Evolutionary conservation across 2,113 vertebrate genomes (phyloP), one percentile per base, ranked within the genome.

Genomic region (Burhinus oedicnemus): DNA sequence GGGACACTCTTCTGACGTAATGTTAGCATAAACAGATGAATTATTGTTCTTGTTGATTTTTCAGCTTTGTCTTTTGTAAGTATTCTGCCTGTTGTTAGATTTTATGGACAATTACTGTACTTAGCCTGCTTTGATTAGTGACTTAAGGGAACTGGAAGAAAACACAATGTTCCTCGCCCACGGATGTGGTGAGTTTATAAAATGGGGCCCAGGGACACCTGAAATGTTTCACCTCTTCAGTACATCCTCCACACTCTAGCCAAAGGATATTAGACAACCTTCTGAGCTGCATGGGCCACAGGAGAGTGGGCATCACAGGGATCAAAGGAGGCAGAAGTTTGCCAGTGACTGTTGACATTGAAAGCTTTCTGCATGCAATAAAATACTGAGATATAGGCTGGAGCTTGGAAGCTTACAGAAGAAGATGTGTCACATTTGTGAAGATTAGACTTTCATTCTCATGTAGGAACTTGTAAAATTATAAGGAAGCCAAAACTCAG

Each of bases 131-230:
- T 82, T 45, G 19, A 40, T 54, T 57, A 65, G 17, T 19, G 23
- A 4, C 17, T 60, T 69, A 62, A 75, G 47, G 9, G 15, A 88
- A 60, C 12, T 75, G n/a, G 17, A 79, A 83, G 20, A 72, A 17
- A 76, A 6, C 9, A 69, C 0, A 2, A 25, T 13, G 4, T 51
- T 82, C 7, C 14, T 49, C 1, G 1, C 22, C 12, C 22, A 62
- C 58, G 38, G 32, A 68, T 38, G 9, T 60, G 8, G 3, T 55
- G 17, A 68, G 5, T 15, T 22, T 66, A 14, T 21, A 66, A 58
- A 90, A 49, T 51, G 9, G 22, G 21, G 6, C 10, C 25, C 5
- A 45, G 32, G 7, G 12, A 44, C 20, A 40, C 5, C 6, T 71
- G 55, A 85, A 82, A 42, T 3, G 4, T 51, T 62, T 78, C 9